phyloP scores from a whole-genome alignment of 2,888 invertebrate genomes.

The Argyresthia albistria region DNA sequence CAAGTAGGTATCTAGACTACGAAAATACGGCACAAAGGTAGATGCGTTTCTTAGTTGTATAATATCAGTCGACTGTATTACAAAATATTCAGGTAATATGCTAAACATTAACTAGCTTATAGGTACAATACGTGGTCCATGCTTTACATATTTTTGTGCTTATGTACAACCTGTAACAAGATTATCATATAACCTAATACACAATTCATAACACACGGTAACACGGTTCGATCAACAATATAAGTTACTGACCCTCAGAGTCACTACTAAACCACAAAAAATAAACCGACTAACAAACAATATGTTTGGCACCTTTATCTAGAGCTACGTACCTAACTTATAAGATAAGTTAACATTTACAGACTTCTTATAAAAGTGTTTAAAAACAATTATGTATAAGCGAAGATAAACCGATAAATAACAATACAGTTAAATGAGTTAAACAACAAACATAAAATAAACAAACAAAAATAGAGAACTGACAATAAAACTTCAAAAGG shows the following conservation, averaged over 20 bases:
- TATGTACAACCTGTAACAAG: constrained; percentile 1
- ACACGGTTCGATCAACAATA: background rate
- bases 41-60: background rate
- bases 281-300: background rate
- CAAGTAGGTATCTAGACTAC: background rate
- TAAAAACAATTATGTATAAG: no score
- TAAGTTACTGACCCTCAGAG: background rate
- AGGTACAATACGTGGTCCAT: constrained; percentile 3
- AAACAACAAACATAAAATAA: no score
- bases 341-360: no score
- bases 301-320: background rate
- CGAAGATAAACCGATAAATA: no score
- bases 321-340: no score
- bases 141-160: constrained; percentile 3
- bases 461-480: no score
- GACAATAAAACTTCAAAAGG: no score
- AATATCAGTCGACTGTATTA: constrained; percentile 3
- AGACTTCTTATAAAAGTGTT: no score
- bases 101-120: constrained; percentile 3
- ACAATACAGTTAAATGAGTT: no score
- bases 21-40: background rate
- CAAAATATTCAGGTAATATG: background rate
- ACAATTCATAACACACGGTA: constrained; percentile 1
- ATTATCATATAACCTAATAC: background rate
- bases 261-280: background rate